Evolutionary conservation across 2,113 vertebrate genomes (phyloP), one percentile per base, ranked within the genome.

Genomic region (Phodopus roborovskii): DNA sequence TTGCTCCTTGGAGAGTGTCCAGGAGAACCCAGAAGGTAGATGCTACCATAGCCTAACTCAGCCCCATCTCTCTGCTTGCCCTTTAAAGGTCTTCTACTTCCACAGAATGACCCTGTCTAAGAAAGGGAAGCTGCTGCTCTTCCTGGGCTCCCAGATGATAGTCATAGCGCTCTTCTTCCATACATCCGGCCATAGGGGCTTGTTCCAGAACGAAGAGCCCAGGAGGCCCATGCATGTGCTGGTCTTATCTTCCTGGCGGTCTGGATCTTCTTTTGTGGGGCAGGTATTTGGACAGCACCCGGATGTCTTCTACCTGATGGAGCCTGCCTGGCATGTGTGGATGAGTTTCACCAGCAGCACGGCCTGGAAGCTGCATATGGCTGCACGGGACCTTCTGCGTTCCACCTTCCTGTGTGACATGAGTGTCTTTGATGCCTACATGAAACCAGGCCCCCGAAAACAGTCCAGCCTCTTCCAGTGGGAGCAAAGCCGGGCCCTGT

Each of bases 401-500:
- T 99, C 98, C 0, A 2, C 99, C 36, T 99, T 99, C 94, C 98
- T 98, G 83, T 99, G 99, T 7, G 99, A 99, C 98, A 97, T 99
- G 97, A 99, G 99, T 0, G 99, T 98, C 45, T 98, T 99, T 87
- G 99, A 99, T 50, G 97, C 99, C 74, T 99, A 99, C 98, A 96
- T 99, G 84, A 96, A 97, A 0, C 97, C 98, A 1, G 97, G 98
- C 1, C 91, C 98, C 11, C 98, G 97, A 88, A 98, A 98, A 24
- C 97, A 99, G 48, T 99, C 99, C 9, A 96, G 98, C 6, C 92
- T 99, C 93, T 99, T 99, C 96, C 98, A 99, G 97, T 99, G 99
- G 99, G 98, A 99, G 33, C 97, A 98, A 30, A 99, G 99, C 95
- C 98, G 99, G 48, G 99, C 99, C 0, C 98, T 99, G 93, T 99